Percentiles rank a stretch among this genome's conserved stretches.
These are phyloP conservation scores for Manis pentadactyla DNA, from an alignment of 2,797 vertebrate species.

Conservation along the genomic window DNA sequence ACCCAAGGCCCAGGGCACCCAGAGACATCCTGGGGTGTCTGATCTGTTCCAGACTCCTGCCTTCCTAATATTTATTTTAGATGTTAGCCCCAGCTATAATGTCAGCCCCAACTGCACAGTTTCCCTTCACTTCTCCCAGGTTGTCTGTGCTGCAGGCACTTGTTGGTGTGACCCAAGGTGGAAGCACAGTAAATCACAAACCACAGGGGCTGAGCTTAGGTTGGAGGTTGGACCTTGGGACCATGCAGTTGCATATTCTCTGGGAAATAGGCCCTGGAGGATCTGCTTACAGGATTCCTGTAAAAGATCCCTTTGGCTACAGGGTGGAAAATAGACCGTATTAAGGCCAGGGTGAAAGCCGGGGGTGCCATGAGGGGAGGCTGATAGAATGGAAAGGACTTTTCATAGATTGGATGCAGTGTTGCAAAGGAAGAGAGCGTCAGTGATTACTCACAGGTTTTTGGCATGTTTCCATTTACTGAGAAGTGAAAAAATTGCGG, in stretches of 20 bases:
- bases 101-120: not conserved
- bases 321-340: not conserved
- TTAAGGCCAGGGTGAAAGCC: not conserved
- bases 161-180: not conserved
- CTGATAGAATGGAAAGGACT: not conserved
- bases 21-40: not conserved
- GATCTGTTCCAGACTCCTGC: not conserved
- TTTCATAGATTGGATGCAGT: not conserved
- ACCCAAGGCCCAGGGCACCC: not conserved
- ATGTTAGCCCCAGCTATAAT: not conserved
- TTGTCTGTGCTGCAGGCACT: not conserved
- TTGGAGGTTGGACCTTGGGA: not conserved
- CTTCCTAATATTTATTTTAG: not conserved
- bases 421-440: not conserved
- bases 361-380: not conserved
- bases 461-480: not conserved
- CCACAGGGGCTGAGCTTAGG: not conserved
- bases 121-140: not conserved
- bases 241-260: not conserved
- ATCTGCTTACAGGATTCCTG: not conserved
- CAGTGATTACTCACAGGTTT: not conserved
- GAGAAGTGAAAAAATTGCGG: not conserved
- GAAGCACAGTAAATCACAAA: not conserved
- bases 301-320: not conserved
- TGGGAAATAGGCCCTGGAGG: not conserved